phyloP scores from a whole-genome alignment of 23 tunicate species.

The Trididemnum nubilum region DNA sequence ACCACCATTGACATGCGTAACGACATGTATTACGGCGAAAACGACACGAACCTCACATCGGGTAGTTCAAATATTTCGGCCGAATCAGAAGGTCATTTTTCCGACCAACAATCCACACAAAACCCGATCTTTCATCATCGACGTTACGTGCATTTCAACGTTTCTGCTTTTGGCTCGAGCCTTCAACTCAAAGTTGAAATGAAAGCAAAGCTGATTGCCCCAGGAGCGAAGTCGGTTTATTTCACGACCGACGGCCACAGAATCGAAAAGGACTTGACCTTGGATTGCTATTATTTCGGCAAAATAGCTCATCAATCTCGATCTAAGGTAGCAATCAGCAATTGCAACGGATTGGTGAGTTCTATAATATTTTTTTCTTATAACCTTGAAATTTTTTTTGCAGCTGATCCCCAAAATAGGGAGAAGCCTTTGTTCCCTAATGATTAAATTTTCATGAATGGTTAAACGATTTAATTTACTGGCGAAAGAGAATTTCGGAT shows the following conservation, averaged over 20 bases:
- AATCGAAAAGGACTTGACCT: constrained; percentile 37
- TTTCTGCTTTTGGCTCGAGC: constrained; percentile 59
- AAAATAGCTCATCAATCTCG: constrained; percentile 22
- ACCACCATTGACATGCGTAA: constrained; percentile 23
- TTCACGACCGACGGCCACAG: constrained; percentile 45
- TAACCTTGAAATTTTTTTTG: too few relatives aligned
- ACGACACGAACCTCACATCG: background rate
- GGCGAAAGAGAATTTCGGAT: too few relatives aligned
- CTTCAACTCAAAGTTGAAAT: constrained; percentile 37
- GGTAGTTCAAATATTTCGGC: background rate
- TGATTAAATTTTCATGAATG: too few relatives aligned
- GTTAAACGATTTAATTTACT: too few relatives aligned
- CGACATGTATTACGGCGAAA: constrained; percentile 7
- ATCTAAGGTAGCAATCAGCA: constrained; percentile 73
- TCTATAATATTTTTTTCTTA: background rate
- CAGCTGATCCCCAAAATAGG: too few relatives aligned
- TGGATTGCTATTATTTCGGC: constrained; percentile 47
- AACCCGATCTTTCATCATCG: background rate
- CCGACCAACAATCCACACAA: background rate
- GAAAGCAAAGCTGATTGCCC: constrained; percentile 49
- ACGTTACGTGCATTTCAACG: constrained; percentile 46
- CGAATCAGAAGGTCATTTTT: too few relatives aligned
- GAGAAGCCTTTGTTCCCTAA: too few relatives aligned
- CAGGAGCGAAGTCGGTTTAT: constrained; percentile 59
- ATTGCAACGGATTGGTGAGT: constrained; percentile 77